Base-by-base conservation (phyloP, 2,888 invertebrate species). In the Cryptocheilus praepositus region DNA sequence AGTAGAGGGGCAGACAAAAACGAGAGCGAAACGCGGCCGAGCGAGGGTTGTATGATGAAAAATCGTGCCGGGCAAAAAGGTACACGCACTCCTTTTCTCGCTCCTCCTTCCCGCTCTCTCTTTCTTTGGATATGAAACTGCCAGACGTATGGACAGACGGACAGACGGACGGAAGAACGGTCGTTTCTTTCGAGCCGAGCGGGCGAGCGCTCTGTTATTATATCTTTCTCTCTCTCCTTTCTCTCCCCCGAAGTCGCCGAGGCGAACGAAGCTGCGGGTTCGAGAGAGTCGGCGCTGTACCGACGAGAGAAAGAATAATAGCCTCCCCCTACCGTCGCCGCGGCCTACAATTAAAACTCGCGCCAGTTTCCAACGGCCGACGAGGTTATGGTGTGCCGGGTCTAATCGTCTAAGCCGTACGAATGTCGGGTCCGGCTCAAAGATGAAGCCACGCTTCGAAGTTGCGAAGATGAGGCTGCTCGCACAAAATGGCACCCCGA, bases 151-250 rank as follows among this genome's bases (percentile, higher is more conserved):
- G 71, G 73, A 80, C 73, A 78, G 76, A 82, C 76, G 70, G 81
- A 80, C 77, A 71, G 78, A 71, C 71, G 78, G 70, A 72, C 71
- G 71, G 74, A 81, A 76, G 84, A 79, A 82, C 74, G 82, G 81
- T 67, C 81, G 83, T 83, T 84, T 82, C 85, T 85, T 84, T 83
- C 73, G 77, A 82, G 74, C 79, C 77, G 77, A 82, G 81, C 79
- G 79, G 77, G 77, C 82, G 66, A 66, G 84, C 81, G 83, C 86
- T 88, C 85, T 88, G 87, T 88, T 88, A 88, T 88, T 88, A 88
- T 83, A 81, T 76, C 68, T 77, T 68, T 76, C 78, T 81, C 76
- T 78, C 74, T 74, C 67, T 69, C 62, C 71, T 28, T 36, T 55
- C 25, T 19, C 64, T 76, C 73, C 76, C 70, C 70, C 61, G 75